phyloP scores from a whole-genome alignment of 2,888 invertebrate species.

The Dimorphilus gyrociliatus region DNA sequence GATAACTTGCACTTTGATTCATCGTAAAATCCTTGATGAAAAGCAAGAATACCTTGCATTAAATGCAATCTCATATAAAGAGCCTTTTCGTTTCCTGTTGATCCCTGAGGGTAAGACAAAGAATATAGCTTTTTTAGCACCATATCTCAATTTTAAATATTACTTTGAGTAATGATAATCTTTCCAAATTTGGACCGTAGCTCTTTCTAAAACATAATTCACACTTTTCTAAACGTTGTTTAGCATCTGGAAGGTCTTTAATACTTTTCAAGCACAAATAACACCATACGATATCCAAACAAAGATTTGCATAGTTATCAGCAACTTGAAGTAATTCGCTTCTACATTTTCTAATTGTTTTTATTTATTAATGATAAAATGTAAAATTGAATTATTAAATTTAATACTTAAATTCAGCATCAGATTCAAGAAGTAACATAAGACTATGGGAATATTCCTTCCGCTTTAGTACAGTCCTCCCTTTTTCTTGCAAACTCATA shows the following conservation, averaged over 20 bases:
- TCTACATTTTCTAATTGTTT: slow-evolving; percentile 46
- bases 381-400: slow-evolving; percentile 1
- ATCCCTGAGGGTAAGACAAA: slow-evolving; percentile 18
- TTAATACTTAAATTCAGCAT: slow-evolving; percentile 41
- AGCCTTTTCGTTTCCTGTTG: slow-evolving; percentile 51
- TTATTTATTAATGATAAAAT: neutral
- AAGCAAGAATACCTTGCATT: slow-evolving; percentile 60
- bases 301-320: slow-evolving; percentile 65
- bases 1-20: slow-evolving; percentile 48
- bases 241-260: slow-evolving; percentile 55
- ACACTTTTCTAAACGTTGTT: slow-evolving; percentile 49
- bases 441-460: slow-evolving; percentile 54
- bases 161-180: slow-evolving; percentile 36
- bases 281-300: slow-evolving; percentile 76
- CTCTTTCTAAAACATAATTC: slow-evolving; percentile 50
- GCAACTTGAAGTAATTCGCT: slow-evolving; percentile 51
- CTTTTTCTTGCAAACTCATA: slow-evolving; percentile 63
- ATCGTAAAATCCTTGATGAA: slow-evolving; percentile 53
- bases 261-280: slow-evolving; percentile 59
- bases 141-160: neutral
- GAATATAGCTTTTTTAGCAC: too few relatives aligned
- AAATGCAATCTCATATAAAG: slow-evolving; percentile 60
- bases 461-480: slow-evolving; percentile 49
- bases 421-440: slow-evolving; percentile 59
- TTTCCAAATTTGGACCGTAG: slow-evolving; percentile 50